Conservation (phyloP, 2,113 vertebrate species). For the Salvator merianae region DNA sequence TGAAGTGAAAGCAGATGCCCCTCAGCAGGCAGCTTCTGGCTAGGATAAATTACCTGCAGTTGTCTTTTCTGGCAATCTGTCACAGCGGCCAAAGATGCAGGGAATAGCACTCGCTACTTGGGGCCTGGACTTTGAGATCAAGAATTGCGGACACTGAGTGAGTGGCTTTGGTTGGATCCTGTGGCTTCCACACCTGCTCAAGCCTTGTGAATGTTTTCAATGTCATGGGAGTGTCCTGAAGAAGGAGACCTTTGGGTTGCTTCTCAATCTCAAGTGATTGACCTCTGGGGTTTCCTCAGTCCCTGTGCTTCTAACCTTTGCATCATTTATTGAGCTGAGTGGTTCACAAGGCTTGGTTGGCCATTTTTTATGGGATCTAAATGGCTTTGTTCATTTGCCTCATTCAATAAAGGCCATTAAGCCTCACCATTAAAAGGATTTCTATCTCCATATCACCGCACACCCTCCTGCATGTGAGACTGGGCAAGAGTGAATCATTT, state of each 20-base stretch:
- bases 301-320: fast-evolving
- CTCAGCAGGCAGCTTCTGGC: background rate
- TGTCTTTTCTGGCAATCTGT: background rate
- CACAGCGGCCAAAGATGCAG: background rate
- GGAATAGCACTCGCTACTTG: background rate
- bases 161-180: background rate
- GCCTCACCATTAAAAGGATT: background rate
- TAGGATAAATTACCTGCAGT: background rate
- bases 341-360: background rate
- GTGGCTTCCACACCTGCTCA: background rate
- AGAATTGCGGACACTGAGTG: background rate
- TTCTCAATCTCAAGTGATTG: background rate
- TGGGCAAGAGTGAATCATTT: background rate
- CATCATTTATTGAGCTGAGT: fast-evolving
- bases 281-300: background rate
- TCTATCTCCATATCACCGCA: background rate
- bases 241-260: fast-evolving
- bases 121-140: background rate
- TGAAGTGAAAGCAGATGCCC: background rate
- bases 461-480: background rate
- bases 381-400: background rate
- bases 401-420: background rate
- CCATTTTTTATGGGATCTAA: background rate
- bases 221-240: background rate
- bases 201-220: background rate